Percentiles rank a stretch among this genome's conserved stretches.
Conservation (phyloP, 1,140 invertebrate species). For the Vanessa atalanta region DNA sequence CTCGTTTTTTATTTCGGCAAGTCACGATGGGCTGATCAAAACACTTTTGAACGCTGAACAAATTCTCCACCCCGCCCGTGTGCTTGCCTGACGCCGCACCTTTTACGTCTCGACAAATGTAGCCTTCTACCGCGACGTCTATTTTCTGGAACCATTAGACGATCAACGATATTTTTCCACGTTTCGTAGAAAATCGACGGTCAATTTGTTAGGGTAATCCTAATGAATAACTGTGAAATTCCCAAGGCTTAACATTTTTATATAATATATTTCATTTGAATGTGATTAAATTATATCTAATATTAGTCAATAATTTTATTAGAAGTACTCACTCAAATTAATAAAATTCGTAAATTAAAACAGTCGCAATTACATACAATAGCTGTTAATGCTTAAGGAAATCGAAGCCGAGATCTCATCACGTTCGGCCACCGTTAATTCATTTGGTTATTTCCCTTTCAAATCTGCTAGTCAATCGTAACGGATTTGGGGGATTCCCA, state of each 20-base stretch:
- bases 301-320: no score
- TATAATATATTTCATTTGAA: no score
- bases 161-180: conserved; percentile 16
- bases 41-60: conserved; percentile 31
- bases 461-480: conserved; percentile 1
- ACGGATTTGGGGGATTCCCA: background rate
- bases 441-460: background rate
- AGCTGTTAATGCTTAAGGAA: background rate
- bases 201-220: no score
- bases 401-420: background rate
- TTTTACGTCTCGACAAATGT: conserved; percentile 14
- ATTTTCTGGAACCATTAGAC: conserved; percentile 21
- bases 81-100: conserved; percentile 1
- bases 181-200: no score
- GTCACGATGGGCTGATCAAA: conserved; percentile 53
- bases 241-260: no score
- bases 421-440: background rate
- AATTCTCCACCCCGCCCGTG: conserved; percentile 13
- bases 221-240: no score
- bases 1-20: conserved; percentile 43
- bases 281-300: no score
- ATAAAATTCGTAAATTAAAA: background rate
- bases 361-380: background rate
- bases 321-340: no score
- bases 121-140: conserved; percentile 13